Evolutionary conservation across 2,113 vertebrate genomes (phyloP).

Genomic region (Aegotheles bennettii): DNA sequence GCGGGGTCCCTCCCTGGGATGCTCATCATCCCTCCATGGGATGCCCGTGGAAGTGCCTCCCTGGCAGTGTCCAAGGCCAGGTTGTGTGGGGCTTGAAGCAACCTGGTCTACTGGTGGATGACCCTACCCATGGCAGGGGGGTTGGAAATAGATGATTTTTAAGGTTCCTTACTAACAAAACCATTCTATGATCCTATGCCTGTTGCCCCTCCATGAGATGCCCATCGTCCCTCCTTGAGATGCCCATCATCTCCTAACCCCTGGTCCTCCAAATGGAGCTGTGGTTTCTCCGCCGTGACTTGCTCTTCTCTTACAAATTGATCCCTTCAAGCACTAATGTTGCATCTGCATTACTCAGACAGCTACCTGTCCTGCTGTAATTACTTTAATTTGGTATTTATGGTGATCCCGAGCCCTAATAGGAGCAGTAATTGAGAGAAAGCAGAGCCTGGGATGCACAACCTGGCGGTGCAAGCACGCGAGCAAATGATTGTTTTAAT

Average conservation of each 20-base stretch:
- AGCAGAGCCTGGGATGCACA: background rate
- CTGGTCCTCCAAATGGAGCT: fast-evolving
- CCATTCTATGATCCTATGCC: no score
- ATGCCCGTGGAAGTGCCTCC: no score
- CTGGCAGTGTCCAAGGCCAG: no score
- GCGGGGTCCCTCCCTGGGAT: background rate
- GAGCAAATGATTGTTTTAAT: background rate
- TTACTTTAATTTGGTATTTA: background rate
- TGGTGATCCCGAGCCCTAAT: background rate
- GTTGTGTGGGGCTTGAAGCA: no score
- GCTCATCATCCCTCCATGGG: background rate
- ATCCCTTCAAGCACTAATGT: fast-evolving
- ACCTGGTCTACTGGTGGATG: no score
- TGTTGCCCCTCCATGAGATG: background rate
- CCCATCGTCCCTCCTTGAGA: background rate
- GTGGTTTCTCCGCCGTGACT: fast-evolving
- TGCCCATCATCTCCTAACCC: background rate
- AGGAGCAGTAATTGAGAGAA: conserved; percentile 13
- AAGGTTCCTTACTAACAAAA: no score
- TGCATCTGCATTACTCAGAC: background rate
- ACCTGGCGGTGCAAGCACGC: background rate
- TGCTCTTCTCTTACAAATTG: background rate
- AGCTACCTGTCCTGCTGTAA: background rate
- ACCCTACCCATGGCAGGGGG: no score
- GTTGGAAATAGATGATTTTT: no score